These are phyloP conservation scores for Meganola albula DNA, from an alignment of 2,888 invertebrate species.

Conservation along the genomic window DNA sequence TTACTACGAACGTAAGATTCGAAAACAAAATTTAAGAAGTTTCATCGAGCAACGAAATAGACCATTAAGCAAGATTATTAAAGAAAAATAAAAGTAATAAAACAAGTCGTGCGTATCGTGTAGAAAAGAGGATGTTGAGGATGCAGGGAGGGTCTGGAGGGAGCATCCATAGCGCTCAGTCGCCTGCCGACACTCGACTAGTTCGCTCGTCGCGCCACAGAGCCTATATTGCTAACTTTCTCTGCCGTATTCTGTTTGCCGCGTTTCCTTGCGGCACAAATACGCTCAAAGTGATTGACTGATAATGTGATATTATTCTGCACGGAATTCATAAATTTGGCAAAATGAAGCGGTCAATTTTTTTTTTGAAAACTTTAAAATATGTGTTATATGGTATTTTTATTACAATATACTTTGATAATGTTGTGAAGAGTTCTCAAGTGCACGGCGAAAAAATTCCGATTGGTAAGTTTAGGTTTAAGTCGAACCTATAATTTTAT, in stretches of 20 bases:
- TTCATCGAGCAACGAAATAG: slow-evolving; percentile 59
- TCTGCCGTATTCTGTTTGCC: slow-evolving; percentile 18
- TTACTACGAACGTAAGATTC: slow-evolving; percentile 39
- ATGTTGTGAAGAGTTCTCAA: slow-evolving; percentile 29
- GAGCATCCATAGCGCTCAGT: slow-evolving; percentile 39
- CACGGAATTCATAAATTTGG: slow-evolving; percentile 6
- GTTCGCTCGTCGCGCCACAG: slow-evolving; percentile 24
- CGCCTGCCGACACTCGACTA: slow-evolving; percentile 40
- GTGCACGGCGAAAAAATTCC: slow-evolving; percentile 41
- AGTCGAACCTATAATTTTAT: slow-evolving; percentile 2
- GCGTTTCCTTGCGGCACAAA: slow-evolving; percentile 23
- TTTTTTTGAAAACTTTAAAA: slow-evolving; percentile 39
- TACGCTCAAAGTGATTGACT: slow-evolving; percentile 20
- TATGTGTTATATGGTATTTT: slow-evolving; percentile 39
- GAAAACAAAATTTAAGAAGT: slow-evolving; percentile 55
- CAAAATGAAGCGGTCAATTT: slow-evolving; percentile 37
- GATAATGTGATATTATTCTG: slow-evolving; percentile 34
- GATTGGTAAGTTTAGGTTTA: slow-evolving; percentile 46
- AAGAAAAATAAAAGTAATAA: slow-evolving; percentile 73
- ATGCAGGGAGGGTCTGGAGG: slow-evolving; percentile 45
- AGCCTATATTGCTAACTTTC: slow-evolving; percentile 34
- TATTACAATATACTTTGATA: slow-evolving; percentile 40
- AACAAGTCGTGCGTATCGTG: slow-evolving; percentile 63
- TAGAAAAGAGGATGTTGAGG: slow-evolving; percentile 45
- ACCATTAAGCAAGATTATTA: slow-evolving; percentile 69